phyloP scores from a whole-genome alignment of 2,113 vertebrate genomes.

The Prionailurus viverrinus region DNA sequence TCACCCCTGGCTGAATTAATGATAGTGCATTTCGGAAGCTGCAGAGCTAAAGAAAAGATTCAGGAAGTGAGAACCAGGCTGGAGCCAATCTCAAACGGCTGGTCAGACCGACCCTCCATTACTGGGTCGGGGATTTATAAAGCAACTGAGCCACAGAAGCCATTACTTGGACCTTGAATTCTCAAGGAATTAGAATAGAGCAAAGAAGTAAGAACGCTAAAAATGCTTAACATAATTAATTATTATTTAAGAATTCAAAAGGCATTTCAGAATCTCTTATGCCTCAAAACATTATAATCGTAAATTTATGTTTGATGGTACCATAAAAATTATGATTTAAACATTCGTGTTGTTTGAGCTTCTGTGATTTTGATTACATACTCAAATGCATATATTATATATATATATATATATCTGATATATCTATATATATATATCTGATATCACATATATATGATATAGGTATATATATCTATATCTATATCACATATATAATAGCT shows the following conservation, averaged over 20 bases:
- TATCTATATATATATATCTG: background rate
- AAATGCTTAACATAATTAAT: background rate
- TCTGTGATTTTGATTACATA: background rate
- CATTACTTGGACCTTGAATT: background rate
- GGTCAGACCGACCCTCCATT: background rate
- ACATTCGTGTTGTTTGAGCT: background rate
- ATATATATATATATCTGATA: background rate
- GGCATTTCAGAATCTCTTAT: background rate
- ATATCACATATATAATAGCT: background rate
- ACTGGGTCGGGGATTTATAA: background rate
- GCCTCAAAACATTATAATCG: background rate
- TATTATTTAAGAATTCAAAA: constrained; percentile 53
- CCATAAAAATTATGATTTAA: background rate
- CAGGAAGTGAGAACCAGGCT: background rate
- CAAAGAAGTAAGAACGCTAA: background rate
- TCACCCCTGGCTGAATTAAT: background rate
- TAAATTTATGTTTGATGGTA: background rate
- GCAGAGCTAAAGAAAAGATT: background rate
- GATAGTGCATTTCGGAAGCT: constrained; percentile 22
- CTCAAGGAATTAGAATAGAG: background rate
- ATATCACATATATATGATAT: background rate
- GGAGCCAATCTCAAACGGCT: background rate
- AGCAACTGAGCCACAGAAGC: background rate
- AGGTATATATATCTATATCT: background rate
- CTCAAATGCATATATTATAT: background rate